Conservation (phyloP, 1,140 invertebrate species). For the Scaptodrosophila lebanonensis region DNA sequence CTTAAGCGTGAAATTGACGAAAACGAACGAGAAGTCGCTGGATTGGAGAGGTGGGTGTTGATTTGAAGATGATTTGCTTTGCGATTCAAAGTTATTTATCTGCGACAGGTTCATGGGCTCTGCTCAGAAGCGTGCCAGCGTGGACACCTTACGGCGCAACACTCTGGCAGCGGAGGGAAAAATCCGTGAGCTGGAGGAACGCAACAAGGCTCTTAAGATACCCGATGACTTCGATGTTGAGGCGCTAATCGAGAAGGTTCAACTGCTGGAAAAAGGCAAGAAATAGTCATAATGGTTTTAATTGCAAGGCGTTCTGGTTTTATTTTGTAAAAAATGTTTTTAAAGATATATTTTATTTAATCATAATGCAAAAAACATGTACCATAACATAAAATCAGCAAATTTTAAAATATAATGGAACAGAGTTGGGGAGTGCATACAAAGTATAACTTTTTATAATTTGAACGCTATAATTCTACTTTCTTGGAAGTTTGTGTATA, state of each 20-base stretch:
- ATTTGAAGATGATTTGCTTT: background rate
- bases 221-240: slow-evolving; percentile 57
- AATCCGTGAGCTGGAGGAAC: slow-evolving; percentile 29
- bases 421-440: slow-evolving; percentile 36
- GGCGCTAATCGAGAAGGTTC: slow-evolving; percentile 52
- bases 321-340: slow-evolving; percentile 65
- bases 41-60: slow-evolving; percentile 45
- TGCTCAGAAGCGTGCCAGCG: slow-evolving; percentile 35
- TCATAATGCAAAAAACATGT: slow-evolving; percentile 63
- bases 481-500: slow-evolving; percentile 27
- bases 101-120: slow-evolving; percentile 33
- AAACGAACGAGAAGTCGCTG: slow-evolving; percentile 27
- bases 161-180: slow-evolving; percentile 23
- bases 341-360: slow-evolving; percentile 55
- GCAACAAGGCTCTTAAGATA: slow-evolving; percentile 29
- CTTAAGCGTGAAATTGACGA: slow-evolving; percentile 9
- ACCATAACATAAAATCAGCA: slow-evolving; percentile 58
- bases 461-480: too few species aligned
- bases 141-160: slow-evolving; percentile 25
- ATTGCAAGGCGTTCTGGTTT: background rate
- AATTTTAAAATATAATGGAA: slow-evolving; percentile 37
- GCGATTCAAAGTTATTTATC: background rate
- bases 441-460: slow-evolving; percentile 11
- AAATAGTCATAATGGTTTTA: slow-evolving; percentile 4
- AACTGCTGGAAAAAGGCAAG: slow-evolving; percentile 27